Evolutionary conservation across 2,888 invertebrate genomes (phyloP).

Genomic region (Temnothorax rugatulus): DNA sequence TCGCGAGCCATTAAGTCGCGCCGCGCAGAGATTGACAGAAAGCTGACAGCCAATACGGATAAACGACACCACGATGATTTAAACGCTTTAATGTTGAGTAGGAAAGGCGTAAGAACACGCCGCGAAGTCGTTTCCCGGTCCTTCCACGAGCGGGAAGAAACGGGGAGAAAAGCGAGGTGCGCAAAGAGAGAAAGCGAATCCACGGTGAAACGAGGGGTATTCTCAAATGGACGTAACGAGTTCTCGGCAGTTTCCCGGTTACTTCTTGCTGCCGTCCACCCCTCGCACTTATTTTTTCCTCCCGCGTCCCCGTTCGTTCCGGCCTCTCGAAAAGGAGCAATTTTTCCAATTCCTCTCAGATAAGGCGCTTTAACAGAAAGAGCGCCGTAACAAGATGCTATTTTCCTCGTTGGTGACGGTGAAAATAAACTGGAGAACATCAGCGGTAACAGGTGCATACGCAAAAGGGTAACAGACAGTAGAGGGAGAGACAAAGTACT

Average conservation of each 20-base stretch:
- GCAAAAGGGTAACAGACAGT: background rate
- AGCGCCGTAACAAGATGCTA: conserved; percentile 55
- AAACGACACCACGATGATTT: background rate
- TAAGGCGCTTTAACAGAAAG: conserved; percentile 38
- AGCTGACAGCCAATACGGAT: conserved; percentile 7
- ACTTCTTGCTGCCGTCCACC: conserved; percentile 32
- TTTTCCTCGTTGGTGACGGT: conserved; percentile 42
- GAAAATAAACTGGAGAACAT: conserved; percentile 34
- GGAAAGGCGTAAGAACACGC: background rate
- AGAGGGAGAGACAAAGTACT: conserved; percentile 29
- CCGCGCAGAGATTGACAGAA: background rate
- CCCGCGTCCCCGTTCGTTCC: background rate
- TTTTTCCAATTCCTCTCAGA: conserved; percentile 36
- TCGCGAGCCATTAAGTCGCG: background rate
- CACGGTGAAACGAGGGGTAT: background rate
- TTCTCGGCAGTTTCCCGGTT: conserved; percentile 51
- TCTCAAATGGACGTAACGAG: conserved; percentile 56
- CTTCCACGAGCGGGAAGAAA: conserved; percentile 4
- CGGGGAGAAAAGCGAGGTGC: background rate
- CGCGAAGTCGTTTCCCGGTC: background rate
- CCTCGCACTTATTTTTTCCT: background rate
- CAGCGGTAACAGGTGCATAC: conserved; percentile 43
- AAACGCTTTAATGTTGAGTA: background rate
- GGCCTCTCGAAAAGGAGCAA: conserved; percentile 32
- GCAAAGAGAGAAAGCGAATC: conserved; percentile 30